Conservation (phyloP, 2,113 vertebrate genomes). For the Hucho hucho region DNA sequence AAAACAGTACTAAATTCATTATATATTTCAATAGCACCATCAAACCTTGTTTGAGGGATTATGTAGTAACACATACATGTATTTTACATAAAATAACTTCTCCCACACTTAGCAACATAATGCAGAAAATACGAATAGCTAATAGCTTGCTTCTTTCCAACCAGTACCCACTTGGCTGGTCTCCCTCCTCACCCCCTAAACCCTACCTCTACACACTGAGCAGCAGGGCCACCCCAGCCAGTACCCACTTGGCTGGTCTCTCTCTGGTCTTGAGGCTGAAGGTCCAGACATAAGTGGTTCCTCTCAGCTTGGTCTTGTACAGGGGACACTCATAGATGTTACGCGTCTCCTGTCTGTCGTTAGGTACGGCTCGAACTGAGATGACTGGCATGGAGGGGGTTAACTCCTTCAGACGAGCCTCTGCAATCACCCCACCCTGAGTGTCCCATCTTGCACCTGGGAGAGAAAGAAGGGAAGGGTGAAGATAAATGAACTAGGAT, state of each 20-base stretch:
- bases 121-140: no score
- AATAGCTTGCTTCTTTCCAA: slow-evolving; percentile 37
- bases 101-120: no score
- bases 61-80: no score
- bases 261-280: slow-evolving; percentile 76
- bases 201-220: slow-evolving; percentile 55
- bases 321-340: slow-evolving; percentile 79
- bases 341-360: slow-evolving; percentile 73
- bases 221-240: slow-evolving; percentile 77
- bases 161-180: slow-evolving; percentile 72
- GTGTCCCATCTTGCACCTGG: slow-evolving; percentile 77
- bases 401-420: slow-evolving; percentile 72
- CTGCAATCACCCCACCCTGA: slow-evolving; percentile 68
- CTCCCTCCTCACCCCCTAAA: slow-evolving; percentile 50
- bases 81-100: no score
- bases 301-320: slow-evolving; percentile 76
- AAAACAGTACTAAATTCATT: no score
- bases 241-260: slow-evolving; percentile 71
- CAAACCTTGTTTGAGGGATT: no score
- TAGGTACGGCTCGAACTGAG: slow-evolving; percentile 70
- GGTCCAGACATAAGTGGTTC: slow-evolving; percentile 67
- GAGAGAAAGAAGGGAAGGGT: background rate
- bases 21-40: slow-evolving; percentile 65
- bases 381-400: slow-evolving; percentile 72
- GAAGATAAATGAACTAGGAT: background rate